Base-by-base conservation (phyloP, 2,888 invertebrate genomes). In the Gymnosoma rotundatum region DNA sequence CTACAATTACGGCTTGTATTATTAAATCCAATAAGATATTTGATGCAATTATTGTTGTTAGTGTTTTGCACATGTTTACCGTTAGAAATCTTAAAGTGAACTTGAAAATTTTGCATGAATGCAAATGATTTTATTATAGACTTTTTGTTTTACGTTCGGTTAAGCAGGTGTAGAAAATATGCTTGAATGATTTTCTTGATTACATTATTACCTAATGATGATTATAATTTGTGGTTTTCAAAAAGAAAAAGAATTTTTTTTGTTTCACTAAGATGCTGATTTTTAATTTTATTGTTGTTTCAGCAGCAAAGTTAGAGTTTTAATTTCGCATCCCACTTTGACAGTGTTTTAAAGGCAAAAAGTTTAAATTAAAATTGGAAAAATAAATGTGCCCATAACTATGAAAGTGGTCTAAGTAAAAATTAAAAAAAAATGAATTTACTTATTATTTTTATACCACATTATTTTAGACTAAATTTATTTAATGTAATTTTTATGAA, bases 1-100 rank as follows among this genome's bases (percentile, higher is more conserved):
- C 90, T 78, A 90, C 90, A 21, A 90, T 87, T n/a, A 90, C 88
- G 25, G 88, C 86, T 38, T 88, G 86, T 45, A 87, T 75, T 9
- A 85, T 32, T 21, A 80, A 45, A 38, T 60, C 61, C 18, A 83
- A 18, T 45, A 83, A 58, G 56, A 86, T 56, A 48, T 73, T 70
- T 10, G 75, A 32, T 8, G 60, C 56, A 21, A 69, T 63, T 18
- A 70, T 12, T 14, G 52, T 45, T 1, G 66, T 2, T 10, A 70
- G 38, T 7, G 52, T 38, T 18, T 69, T 81, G 36, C 12, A 81
- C 84, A 84, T 84, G 78, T 84, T 84, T 36, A 42, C 54, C 63
- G 74, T 36, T 45, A 74, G 36, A 74, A 60, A 70, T 48, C 64
- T 84, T 74, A 45, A 73, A 78, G 20, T 81, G 58, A 84, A 84